Base-by-base conservation (phyloP, 2,113 vertebrate species). In the Chamaetylas fuelleborni region DNA sequence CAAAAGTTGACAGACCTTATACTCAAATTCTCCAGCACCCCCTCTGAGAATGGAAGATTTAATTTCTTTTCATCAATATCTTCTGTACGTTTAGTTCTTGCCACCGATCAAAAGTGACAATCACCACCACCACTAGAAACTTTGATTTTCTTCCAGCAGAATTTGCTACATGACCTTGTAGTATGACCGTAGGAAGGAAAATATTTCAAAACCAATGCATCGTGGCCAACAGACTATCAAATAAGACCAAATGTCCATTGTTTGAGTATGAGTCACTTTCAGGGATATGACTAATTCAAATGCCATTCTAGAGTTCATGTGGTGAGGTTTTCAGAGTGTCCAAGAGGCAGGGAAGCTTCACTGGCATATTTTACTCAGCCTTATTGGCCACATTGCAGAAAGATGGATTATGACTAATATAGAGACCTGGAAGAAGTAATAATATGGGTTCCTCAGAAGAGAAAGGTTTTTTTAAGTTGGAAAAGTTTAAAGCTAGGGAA, bases 241-340 rank as follows among this genome's bases (percentile, higher is more conserved):
- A 90, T 81, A 36, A 31, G 22, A 60, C 43, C 45, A 60, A 74
- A 85, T 54, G 42, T 50, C 54, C 54, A 33, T 15, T 65, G 40
- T 88, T 56, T 66, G n/a, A 73, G 42, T 50, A 72, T 28, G 48
- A 93, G 38, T 88, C 66, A 82, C 29, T 76, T 72, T 43, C 40
- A 88, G 57, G 25, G 28, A 72, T 88, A 25, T 90, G 88, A 93
- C 53, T 92, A 88, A 90, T 34, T 16, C 25, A 92, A 95, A 73
- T 20, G 18, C 19, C 57, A 69, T 72, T 83, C 36, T 54, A 26
- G 19, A 77, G 33, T 66, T 93, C 47, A 50, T 11, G 24, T 80
- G 45, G 71, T 34, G 7, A 92, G 58, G 33, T 77, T 86, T 88
- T 38, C 26, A 65, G 43, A 86, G 45, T 17, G 14, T 45, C 54